A percentile compares a stretch with the other conserved stretches of the same genome.
phyloP scores from a whole-genome alignment of 2,797 vertebrate species.

The Dendrocincla tyrannina region DNA sequence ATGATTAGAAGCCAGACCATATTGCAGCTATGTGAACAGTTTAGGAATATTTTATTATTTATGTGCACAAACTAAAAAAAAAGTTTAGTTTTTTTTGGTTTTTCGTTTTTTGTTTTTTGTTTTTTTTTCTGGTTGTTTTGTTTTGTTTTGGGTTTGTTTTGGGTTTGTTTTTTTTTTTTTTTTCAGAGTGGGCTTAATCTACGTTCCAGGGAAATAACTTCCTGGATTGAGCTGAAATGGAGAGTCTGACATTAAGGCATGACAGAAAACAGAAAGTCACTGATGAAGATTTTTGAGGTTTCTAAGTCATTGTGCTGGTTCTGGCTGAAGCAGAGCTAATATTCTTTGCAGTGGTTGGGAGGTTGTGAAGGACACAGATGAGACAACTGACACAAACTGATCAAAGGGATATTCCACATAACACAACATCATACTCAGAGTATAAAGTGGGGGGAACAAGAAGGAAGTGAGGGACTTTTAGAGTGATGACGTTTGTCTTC shows the following conservation, averaged over 20 bases:
- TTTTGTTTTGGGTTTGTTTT: too few species aligned
- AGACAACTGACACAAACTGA: neutral
- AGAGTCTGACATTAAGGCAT: neutral
- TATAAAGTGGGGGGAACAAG: accelerated
- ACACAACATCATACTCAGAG: accelerated
- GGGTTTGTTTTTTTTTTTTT: neutral
- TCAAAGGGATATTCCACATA: neutral
- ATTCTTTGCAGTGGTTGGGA: neutral
- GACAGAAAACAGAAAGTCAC: neutral
- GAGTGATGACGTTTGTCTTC: neutral
- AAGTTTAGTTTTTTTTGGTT: accelerated
- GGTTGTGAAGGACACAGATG: neutral
- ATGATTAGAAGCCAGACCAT: neutral
- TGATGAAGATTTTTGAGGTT: neutral
- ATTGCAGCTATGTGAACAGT: neutral
- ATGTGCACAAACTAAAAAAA: neutral
- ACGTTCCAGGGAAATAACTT: neutral
- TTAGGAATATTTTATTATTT: neutral
- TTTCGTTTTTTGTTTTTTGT: too few species aligned
- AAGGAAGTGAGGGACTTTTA: accelerated
- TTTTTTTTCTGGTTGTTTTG: too few species aligned
- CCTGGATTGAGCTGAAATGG: neutral
- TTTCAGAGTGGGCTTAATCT: neutral
- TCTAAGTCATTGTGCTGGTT: neutral
- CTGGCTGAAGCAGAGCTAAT: neutral